Evolutionary conservation across 2,888 invertebrate species (phyloP), one percentile per base, ranked within the genome.

Genomic region (Melanostoma scalare): DNA sequence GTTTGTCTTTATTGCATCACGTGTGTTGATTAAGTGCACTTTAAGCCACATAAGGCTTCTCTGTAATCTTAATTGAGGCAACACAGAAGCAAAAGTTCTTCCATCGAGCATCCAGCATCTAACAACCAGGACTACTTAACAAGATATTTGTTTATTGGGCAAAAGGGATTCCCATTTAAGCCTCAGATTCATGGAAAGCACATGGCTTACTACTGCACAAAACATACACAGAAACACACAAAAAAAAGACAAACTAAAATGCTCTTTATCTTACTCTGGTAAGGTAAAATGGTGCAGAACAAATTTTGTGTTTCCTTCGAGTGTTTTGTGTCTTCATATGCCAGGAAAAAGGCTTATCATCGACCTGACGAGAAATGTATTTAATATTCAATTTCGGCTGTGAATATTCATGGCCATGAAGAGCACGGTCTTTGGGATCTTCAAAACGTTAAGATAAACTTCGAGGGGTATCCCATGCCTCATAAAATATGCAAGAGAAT

Each of bases 401-500:
- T 63, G 63, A 63, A 63, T 63, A 63, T 50, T 63, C 50, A 63
- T 63, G 50, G 38, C n/a, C n/a, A 48, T 46, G 63, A 8, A 48
- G 20, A 48, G 30, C 48, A 36, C 30, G 6, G 30, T 20, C 9
- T 44, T n/a, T 61, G 20, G 5, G 36, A 36, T 36, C 6, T 30
- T 6, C 6, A 48, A 8, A 33, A 36, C n/a, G 31, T 53, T 53
- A 52, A 42, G 3, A 42, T 20, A 20, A 20, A 20, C 20, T 20
- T 3, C 3, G 42, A 10, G 10, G 3, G 44, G 44, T 10, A 10
- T 20, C 20, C 20, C 20, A 1, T 1, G 10, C 10, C 10, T 46
- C 3, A 2, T 46, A 8, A 42, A 42, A 9, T 42, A 42, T 42
- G 42, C 42, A n/a, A 42, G 42, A n/a, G 9, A 42, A 46, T 10